These are phyloP conservation scores for Xestia c-nigrum DNA, from an alignment of 2,888 invertebrate species.

Conservation along the genomic window DNA sequence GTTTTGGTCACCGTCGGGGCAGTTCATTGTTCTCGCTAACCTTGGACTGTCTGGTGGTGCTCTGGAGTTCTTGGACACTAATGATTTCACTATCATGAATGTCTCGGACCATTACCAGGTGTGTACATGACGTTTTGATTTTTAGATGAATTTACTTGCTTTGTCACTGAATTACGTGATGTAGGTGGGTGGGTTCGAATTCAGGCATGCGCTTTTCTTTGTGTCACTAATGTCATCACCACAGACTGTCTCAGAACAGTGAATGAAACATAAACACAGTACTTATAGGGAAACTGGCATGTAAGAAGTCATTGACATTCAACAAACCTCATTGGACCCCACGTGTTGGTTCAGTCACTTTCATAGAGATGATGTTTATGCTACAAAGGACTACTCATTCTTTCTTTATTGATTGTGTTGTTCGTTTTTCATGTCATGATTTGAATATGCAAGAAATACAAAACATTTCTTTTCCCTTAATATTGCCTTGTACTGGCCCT, in stretches of 20 bases:
- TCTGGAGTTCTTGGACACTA: slow-evolving; percentile 98
- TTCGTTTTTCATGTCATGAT: background rate
- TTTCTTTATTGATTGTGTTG: background rate
- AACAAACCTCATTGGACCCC: background rate
- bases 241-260: background rate
- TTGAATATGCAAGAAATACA: too few relatives aligned
- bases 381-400: background rate
- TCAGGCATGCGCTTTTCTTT: background rate
- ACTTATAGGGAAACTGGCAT: too few relatives aligned
- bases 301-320: background rate
- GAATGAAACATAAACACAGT: background rate
- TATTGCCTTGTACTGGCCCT: too few relatives aligned
- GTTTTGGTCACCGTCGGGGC: slow-evolving; percentile 99
- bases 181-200: background rate
- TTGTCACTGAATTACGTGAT: background rate
- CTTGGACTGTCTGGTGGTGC: slow-evolving; percentile 96
- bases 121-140: slow-evolving; percentile 29
- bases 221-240: background rate
- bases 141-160: background rate
- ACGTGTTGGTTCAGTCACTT: background rate
- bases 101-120: slow-evolving; percentile 97
- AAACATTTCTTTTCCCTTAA: too few relatives aligned
- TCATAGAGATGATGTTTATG: background rate
- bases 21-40: slow-evolving; percentile 98
- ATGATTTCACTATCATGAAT: slow-evolving; percentile 98